Percentiles rank a stretch among this genome's conserved stretches.
Evolutionary conservation across 2,113 vertebrate genomes (phyloP).

Genomic region (Thryonomys swinderianus): DNA sequence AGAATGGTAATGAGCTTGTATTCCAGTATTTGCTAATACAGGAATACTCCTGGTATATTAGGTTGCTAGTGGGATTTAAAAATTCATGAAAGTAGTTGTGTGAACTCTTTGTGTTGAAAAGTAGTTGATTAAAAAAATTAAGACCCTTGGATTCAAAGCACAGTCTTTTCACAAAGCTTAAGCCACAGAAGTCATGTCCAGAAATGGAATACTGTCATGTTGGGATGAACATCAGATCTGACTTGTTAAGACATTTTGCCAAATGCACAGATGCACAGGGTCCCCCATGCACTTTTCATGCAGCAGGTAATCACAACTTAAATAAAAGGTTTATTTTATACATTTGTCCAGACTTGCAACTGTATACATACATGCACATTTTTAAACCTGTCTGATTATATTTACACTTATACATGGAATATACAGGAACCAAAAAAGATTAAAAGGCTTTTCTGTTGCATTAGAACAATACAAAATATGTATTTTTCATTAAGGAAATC

Average conservation of each 20-base stretch:
- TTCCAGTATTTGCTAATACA: constrained; percentile 77
- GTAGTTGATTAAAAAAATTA: constrained; percentile 78
- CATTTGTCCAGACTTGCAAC: constrained; percentile 92
- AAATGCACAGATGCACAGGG: constrained; percentile 91
- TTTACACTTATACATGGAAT: constrained; percentile 92
- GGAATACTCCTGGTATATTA: constrained; percentile 81
- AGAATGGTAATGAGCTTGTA: constrained; percentile 82
- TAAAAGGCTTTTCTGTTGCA: constrained; percentile 88
- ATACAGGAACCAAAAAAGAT: constrained; percentile 89
- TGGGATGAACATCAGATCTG: constrained; percentile 86
- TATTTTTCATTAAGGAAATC: constrained; percentile 91
- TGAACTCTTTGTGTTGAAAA: constrained; percentile 83
- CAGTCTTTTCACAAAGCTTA: constrained; percentile 88
- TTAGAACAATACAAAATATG: constrained; percentile 92
- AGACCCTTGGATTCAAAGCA: constrained; percentile 89
- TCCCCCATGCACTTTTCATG: constrained; percentile 91
- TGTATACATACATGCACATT: constrained; percentile 92
- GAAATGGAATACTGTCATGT: constrained; percentile 88
- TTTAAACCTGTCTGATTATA: constrained; percentile 89
- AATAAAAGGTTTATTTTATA: constrained; percentile 91
- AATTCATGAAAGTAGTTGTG: constrained; percentile 81
- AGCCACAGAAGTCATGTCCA: constrained; percentile 87
- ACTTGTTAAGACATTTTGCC: constrained; percentile 88
- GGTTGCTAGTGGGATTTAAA: constrained; percentile 83
- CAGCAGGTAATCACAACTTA: constrained; percentile 91